Evolutionary conservation across 2,888 invertebrate genomes (phyloP).

Genomic region (Nyleta sp.): DNA sequence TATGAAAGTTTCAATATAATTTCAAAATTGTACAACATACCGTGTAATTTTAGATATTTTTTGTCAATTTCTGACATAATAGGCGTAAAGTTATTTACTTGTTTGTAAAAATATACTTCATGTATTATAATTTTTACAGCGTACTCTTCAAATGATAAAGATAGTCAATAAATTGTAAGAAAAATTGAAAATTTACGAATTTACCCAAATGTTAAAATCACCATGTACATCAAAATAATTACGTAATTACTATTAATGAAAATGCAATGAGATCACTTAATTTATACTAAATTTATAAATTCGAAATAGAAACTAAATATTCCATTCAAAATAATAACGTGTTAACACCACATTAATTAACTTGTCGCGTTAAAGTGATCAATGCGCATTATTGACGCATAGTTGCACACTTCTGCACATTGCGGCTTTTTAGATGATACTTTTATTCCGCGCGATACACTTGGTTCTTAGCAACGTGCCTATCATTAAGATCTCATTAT

Average conservation of each 20-base stretch:
- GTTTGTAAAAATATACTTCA: too few relatives aligned
- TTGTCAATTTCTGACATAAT: too few relatives aligned
- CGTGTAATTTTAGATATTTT: too few relatives aligned
- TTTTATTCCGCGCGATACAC: constrained; percentile 28
- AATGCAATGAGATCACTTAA: not conserved
- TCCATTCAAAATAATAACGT: constrained; percentile 10
- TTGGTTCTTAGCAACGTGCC: constrained; percentile 57
- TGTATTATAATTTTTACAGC: too few relatives aligned
- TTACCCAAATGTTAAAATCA: too few relatives aligned
- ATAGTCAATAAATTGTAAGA: too few relatives aligned
- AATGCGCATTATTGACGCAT: constrained; percentile 31
- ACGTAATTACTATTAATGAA: not conserved
- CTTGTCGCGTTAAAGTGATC: constrained; percentile 19
- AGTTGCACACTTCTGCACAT: constrained; percentile 3
- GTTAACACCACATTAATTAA: constrained; percentile 31
- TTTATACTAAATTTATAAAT: not conserved
- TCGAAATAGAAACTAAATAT: not conserved
- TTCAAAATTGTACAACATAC: too few relatives aligned
- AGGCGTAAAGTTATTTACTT: too few relatives aligned
- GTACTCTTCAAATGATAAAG: too few relatives aligned
- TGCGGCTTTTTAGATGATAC: constrained; percentile 37
- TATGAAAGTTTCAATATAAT: too few relatives aligned
- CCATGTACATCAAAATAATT: too few relatives aligned
- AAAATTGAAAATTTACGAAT: too few relatives aligned
- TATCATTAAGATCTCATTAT: constrained; percentile 81